A percentile compares a stretch with the other conserved stretches of the same genome.
phyloP scores from a whole-genome alignment of 2,888 invertebrate genomes.

The Calameuta pallipes region DNA sequence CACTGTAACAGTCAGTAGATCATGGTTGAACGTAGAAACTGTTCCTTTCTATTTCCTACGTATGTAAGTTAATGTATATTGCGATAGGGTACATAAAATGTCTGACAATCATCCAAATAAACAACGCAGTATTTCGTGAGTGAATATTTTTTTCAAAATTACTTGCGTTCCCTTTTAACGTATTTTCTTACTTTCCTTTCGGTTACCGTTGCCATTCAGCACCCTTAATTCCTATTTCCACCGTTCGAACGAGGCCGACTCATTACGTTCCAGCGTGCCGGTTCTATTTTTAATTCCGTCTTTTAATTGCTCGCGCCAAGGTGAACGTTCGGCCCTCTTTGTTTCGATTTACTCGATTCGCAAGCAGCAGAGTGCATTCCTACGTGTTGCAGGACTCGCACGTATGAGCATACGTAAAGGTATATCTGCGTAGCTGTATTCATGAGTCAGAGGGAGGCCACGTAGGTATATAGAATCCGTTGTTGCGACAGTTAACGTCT shows the following conservation, averaged over 20 bases:
- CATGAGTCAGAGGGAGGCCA: neutral
- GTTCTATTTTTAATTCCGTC: neutral
- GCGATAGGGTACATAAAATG: neutral
- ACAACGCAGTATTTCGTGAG: neutral
- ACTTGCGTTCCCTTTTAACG: neutral
- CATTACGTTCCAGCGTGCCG: neutral
- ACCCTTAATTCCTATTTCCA: neutral
- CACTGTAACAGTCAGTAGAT: neutral
- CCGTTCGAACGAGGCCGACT: neutral
- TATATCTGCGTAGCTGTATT: neutral
- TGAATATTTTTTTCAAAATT: neutral
- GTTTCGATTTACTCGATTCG: neutral
- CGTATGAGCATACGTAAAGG: neutral
- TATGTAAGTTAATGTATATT: neutral
- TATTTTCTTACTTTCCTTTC: neutral
- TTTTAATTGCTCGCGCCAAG: neutral
- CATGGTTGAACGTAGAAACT: neutral
- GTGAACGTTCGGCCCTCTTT: neutral
- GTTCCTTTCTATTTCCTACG: neutral
- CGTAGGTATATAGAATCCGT: constrained; percentile 22
- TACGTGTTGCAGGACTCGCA: neutral
- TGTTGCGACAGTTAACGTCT: constrained; percentile 52
- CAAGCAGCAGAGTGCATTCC: neutral
- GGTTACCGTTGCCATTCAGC: neutral
- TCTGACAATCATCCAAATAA: neutral